These are phyloP conservation scores for Mesopsocus fuscifrons DNA, from an alignment of 2,888 invertebrate species.

Conservation along the genomic window DNA sequence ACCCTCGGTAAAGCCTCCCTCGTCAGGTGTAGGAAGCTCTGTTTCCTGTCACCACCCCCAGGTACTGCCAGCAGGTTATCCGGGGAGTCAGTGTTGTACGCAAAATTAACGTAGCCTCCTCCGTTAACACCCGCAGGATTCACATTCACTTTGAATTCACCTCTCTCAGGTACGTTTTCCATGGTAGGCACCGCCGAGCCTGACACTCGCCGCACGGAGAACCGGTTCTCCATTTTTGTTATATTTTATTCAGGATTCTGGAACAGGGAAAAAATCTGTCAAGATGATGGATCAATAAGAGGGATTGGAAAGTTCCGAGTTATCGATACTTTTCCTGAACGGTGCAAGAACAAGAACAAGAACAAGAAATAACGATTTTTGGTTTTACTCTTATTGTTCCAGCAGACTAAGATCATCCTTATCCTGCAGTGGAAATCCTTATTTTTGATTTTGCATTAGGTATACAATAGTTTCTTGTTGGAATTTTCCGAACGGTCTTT, in stretches of 20 bases:
- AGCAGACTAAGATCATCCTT: too few species aligned
- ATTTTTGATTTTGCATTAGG: too few species aligned
- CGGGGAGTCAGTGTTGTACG: constrained; percentile 8
- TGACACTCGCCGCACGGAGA: constrained; percentile 5
- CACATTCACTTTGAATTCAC: constrained; percentile 12
- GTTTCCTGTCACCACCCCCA: constrained; percentile 24
- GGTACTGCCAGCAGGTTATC: constrained; percentile 9
- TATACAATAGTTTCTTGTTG: too few species aligned
- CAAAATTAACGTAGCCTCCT: constrained; percentile 5
- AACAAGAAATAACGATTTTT: too few species aligned
- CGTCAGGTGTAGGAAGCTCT: constrained; percentile 44
- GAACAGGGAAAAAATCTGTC: too few species aligned
- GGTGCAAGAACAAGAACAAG: too few species aligned
- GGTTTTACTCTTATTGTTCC: too few species aligned
- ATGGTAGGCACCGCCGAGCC: constrained; percentile 10
- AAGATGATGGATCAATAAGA: too few species aligned
- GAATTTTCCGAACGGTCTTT: too few species aligned
- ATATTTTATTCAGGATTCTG: neutral
- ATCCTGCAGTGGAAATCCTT: too few species aligned
- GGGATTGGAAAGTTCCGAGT: too few species aligned
- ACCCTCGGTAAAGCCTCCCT: constrained; percentile 62
- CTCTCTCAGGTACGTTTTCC: constrained; percentile 15
- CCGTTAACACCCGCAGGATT: constrained; percentile 1
- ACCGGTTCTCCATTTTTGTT: neutral
- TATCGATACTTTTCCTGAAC: too few species aligned